phyloP scores from a whole-genome alignment of 1,140 invertebrate genomes.

The Zaprionus nigranus region DNA sequence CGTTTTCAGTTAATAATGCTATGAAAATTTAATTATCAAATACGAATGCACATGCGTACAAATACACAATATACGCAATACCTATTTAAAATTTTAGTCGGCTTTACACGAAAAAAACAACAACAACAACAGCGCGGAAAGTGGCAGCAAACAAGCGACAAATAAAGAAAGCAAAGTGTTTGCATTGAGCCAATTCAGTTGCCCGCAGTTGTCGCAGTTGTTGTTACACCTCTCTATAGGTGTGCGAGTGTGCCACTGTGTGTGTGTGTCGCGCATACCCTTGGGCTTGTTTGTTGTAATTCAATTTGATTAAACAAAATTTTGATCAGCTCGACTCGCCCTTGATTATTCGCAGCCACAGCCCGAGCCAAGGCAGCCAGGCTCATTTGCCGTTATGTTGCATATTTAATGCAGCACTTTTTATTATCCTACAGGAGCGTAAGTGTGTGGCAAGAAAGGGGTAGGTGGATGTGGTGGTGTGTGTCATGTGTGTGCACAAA shows the following conservation, averaged over 20 bases:
- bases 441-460: not conserved
- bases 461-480: not conserved
- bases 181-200: slow-evolving; percentile 27
- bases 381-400: slow-evolving; percentile 68
- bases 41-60: slow-evolving; percentile 14
- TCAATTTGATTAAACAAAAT: slow-evolving; percentile 77
- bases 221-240: not conserved
- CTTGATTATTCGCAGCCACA: slow-evolving; percentile 1
- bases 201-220: slow-evolving; percentile 9
- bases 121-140: slow-evolving; percentile 1
- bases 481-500: slow-evolving; percentile 15
- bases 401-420: slow-evolving; percentile 79
- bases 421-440: slow-evolving; percentile 60
- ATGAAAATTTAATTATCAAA: slow-evolving; percentile 76
- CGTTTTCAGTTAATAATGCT: slow-evolving; percentile 69
- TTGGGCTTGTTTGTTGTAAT: slow-evolving; percentile 54
- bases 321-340: slow-evolving; percentile 40
- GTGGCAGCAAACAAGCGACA: not conserved
- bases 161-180: slow-evolving; percentile 33
- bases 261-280: slow-evolving; percentile 9
- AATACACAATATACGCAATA: not conserved
- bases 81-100: slow-evolving; percentile 18
- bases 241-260: not conserved
- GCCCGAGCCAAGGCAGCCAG: slow-evolving; percentile 21
- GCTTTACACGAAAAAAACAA: slow-evolving; percentile 28